phyloP scores from a whole-genome alignment of 2,113 vertebrate species.

The Chloropsis cyanopogon region DNA sequence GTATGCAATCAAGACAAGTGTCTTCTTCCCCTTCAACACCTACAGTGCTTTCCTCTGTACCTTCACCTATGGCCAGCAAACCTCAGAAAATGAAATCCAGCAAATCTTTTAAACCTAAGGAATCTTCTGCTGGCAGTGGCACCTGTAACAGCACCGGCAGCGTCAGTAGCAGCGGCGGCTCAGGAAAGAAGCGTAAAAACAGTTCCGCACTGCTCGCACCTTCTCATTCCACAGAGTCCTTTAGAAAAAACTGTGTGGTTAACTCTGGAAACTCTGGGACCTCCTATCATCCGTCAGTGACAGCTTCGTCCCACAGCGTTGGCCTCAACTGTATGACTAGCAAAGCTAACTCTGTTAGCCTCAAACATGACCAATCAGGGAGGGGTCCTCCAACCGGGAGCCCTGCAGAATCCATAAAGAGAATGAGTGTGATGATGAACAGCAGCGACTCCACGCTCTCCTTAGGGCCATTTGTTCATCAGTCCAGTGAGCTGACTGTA shows the following conservation, averaged over 20 bases:
- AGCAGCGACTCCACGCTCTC: conserved; percentile 95
- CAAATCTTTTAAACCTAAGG: conserved; percentile 88
- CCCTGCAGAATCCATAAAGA: conserved; percentile 93
- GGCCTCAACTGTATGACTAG: conserved; percentile 87
- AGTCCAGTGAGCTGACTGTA: conserved; percentile 82
- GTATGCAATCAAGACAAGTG: conserved; percentile 91
- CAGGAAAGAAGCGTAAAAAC: conserved; percentile 95
- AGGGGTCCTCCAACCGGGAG: conserved; percentile 85
- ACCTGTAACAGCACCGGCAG: conserved; percentile 80
- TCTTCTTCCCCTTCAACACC: conserved; percentile 94
- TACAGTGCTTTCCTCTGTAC: conserved; percentile 89
- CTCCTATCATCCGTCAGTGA: conserved; percentile 79
- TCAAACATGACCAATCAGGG: conserved; percentile 86
- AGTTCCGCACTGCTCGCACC: conserved; percentile 82
- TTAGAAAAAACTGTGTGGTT: conserved; percentile 91
- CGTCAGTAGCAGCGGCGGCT: conserved; percentile 79
- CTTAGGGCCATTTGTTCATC: conserved; percentile 93
- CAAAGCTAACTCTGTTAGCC: conserved; percentile 83
- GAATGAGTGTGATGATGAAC: conserved; percentile 99
- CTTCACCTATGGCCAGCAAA: conserved; percentile 88
- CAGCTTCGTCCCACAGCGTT: conserved; percentile 81
- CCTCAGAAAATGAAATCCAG: conserved; percentile 89
- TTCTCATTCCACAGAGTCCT: conserved; percentile 86
- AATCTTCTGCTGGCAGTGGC: conserved; percentile 77
- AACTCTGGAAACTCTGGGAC: conserved; percentile 87